Conservation (phyloP, 2,797 vertebrate species). For the Cossypha caffra region DNA sequence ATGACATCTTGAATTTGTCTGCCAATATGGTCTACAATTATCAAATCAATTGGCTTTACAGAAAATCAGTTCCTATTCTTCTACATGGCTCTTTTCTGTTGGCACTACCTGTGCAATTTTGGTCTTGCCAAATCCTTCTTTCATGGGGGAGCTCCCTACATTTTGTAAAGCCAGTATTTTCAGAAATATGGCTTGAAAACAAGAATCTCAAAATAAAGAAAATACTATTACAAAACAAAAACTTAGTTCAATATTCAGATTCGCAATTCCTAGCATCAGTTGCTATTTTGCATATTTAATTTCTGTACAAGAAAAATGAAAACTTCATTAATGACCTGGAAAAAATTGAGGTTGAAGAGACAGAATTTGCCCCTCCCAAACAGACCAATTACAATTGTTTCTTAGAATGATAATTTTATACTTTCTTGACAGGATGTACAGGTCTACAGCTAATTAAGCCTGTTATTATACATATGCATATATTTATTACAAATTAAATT, state of each 20-base stretch:
- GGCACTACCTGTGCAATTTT: slow-evolving; percentile 76
- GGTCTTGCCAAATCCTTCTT: slow-evolving; percentile 63
- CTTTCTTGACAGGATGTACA: slow-evolving; percentile 32
- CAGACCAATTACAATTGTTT: slow-evolving; percentile 41
- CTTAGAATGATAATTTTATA: slow-evolving; percentile 45
- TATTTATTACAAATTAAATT: background rate
- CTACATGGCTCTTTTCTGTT: slow-evolving; percentile 63
- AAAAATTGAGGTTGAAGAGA: slow-evolving; percentile 53
- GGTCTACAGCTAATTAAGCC: slow-evolving; percentile 40
- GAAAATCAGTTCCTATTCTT: slow-evolving; percentile 80
- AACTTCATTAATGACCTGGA: slow-evolving; percentile 57
- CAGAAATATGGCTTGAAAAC: slow-evolving; percentile 63
- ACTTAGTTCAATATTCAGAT: slow-evolving; percentile 52
- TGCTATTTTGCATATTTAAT: slow-evolving; percentile 58
- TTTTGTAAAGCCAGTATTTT: slow-evolving; percentile 72
- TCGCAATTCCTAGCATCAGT: slow-evolving; percentile 51
- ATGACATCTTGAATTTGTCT: slow-evolving; percentile 78
- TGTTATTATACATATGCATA: background rate
- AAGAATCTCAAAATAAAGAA: slow-evolving; percentile 56
- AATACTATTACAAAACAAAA: slow-evolving; percentile 60
- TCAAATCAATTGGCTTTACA: slow-evolving; percentile 75
- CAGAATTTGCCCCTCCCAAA: slow-evolving; percentile 37
- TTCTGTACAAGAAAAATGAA: slow-evolving; percentile 44
- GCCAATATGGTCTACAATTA: slow-evolving; percentile 78
- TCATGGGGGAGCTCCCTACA: slow-evolving; percentile 44